Evolutionary conservation across 2,797 vertebrate genomes (phyloP).

Genomic region (Aratinga solstitialis): DNA sequence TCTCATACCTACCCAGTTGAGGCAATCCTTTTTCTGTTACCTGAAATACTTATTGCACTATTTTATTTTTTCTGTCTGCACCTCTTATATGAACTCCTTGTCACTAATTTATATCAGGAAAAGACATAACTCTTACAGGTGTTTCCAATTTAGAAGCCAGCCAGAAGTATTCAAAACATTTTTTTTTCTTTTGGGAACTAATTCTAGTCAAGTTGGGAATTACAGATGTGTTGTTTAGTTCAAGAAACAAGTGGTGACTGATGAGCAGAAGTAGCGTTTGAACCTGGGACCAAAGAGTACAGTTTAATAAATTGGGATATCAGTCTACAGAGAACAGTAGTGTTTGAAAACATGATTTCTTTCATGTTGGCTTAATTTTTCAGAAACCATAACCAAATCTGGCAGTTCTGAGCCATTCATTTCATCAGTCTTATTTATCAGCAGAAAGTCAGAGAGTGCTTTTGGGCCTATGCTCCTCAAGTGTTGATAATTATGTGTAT

Average conservation of each 20-base stretch:
- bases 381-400: constrained; percentile 63
- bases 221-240: constrained; percentile 66
- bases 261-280: constrained; percentile 72
- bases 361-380: constrained; percentile 73
- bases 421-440: constrained; percentile 69
- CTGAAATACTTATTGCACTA: constrained; percentile 42
- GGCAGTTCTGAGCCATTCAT: constrained; percentile 69
- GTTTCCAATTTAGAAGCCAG: constrained; percentile 75
- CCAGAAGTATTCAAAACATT: constrained; percentile 57
- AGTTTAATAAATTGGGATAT: constrained; percentile 63
- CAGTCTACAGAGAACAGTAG: constrained; percentile 59
- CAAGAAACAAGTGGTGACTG: constrained; percentile 72
- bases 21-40: constrained; percentile 23
- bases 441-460: constrained; percentile 59
- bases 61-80: constrained; percentile 64
- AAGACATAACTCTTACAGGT: constrained; percentile 69
- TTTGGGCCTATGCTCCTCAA: constrained; percentile 61
- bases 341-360: constrained; percentile 66
- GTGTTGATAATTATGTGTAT: constrained; percentile 57
- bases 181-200: constrained; percentile 57
- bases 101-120: constrained; percentile 67
- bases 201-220: constrained; percentile 70
- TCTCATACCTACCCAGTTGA: not conserved
- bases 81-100: constrained; percentile 41
- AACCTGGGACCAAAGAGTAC: constrained; percentile 60